Conservation (phyloP, 2,113 vertebrate genomes). For the Machaerirhynchus nigripectus region DNA sequence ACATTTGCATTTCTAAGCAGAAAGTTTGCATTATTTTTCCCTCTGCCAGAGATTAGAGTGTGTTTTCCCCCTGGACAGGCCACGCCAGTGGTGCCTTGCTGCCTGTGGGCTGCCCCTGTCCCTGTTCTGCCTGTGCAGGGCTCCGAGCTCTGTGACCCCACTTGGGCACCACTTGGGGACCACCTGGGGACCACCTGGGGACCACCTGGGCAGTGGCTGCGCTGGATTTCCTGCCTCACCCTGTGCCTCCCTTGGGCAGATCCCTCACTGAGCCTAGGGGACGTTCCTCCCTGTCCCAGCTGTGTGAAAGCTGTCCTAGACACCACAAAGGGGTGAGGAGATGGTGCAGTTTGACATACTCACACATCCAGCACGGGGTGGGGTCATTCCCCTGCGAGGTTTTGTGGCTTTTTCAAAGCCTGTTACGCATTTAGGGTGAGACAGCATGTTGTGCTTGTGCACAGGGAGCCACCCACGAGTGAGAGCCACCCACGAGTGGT, state of each 20-base stretch:
- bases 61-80: neutral
- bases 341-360: accelerated
- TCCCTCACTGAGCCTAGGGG: neutral
- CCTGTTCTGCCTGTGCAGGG: neutral
- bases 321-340: neutral
- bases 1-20: neutral
- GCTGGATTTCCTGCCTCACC: neutral
- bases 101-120: neutral
- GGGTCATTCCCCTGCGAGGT: neutral
- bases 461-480: neutral
- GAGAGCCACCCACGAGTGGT: accelerated
- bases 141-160: neutral
- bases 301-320: neutral
- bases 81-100: accelerated
- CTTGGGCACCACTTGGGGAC: neutral
- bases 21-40: neutral
- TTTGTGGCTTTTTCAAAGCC: neutral
- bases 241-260: neutral
- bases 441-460: neutral
- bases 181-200: neutral
- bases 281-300: neutral
- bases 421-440: neutral
- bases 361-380: neutral
- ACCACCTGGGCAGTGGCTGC: neutral
- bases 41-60: neutral